phyloP scores from a whole-genome alignment of 2,113 vertebrate genomes.

The Neogobius melanostomus region DNA sequence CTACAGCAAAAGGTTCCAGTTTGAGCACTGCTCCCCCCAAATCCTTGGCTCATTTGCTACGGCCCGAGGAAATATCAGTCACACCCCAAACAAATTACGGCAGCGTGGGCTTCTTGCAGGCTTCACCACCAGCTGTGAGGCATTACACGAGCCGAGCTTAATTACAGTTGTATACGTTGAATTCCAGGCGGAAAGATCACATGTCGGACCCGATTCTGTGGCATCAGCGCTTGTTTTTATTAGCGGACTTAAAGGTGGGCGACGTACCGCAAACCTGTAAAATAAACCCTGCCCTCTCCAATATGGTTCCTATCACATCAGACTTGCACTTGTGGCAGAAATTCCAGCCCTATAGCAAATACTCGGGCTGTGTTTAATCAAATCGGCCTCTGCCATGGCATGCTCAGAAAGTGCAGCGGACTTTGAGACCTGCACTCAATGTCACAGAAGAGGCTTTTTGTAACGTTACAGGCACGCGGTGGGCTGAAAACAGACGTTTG shows the following conservation, averaged over 20 bases:
- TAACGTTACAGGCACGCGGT: slow-evolving; percentile 9
- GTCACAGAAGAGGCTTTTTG: slow-evolving; percentile 20
- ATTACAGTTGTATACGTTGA: slow-evolving; percentile 23
- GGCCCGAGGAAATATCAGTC: slow-evolving; percentile 11
- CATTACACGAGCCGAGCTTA: slow-evolving; percentile 26
- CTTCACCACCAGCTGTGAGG: slow-evolving; percentile 42
- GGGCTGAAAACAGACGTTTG: slow-evolving; percentile 11
- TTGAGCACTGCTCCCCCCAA: slow-evolving; percentile 19
- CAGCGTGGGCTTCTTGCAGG: slow-evolving; percentile 16
- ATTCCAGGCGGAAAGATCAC: slow-evolving; percentile 14
- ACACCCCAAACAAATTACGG: slow-evolving; percentile 29
- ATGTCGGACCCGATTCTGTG: slow-evolving; percentile 5
- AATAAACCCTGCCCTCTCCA: slow-evolving; percentile 51
- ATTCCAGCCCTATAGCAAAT: slow-evolving; percentile 68
- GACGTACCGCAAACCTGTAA: slow-evolving; percentile 42
- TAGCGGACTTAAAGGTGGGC: slow-evolving; percentile 42
- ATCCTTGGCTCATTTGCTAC: slow-evolving; percentile 10
- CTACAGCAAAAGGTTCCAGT: background rate
- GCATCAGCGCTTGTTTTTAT: slow-evolving; percentile 16
- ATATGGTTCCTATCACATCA: slow-evolving; percentile 75
- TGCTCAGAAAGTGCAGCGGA: slow-evolving; percentile 46
- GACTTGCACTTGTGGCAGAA: slow-evolving; percentile 74
- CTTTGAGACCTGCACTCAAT: slow-evolving; percentile 12
- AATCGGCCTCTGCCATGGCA: slow-evolving; percentile 52
- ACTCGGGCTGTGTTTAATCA: slow-evolving; percentile 73